These are phyloP conservation scores for Ammodytes marinus DNA, from an alignment of 2,113 vertebrate species.

Conservation along the genomic window DNA sequence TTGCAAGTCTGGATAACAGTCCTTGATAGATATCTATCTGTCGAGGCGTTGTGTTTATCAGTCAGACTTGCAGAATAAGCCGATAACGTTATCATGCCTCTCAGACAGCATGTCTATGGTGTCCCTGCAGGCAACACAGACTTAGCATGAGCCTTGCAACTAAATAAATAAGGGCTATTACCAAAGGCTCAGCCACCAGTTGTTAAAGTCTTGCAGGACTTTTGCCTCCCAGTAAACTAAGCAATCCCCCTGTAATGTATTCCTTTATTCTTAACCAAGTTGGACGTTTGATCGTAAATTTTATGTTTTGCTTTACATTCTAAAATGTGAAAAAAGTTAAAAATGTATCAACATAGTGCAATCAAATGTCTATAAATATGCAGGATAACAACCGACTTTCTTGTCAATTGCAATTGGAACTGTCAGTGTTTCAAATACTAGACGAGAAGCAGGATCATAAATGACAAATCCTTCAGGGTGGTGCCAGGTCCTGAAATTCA, in stretches of 20 bases:
- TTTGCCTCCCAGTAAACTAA: not conserved
- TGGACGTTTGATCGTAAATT: not conserved
- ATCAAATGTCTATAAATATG: not conserved
- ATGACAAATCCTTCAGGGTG: slow-evolving; percentile 6
- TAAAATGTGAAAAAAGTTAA: not conserved
- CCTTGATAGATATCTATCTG: slow-evolving; percentile 37
- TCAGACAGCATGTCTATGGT: no score
- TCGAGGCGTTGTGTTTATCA: slow-evolving; percentile 22
- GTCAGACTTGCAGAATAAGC: not conserved
- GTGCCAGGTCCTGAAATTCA: slow-evolving; percentile 5
- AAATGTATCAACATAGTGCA: not conserved
- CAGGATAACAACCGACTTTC: slow-evolving; percentile 34
- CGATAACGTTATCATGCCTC: no score
- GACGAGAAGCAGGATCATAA: slow-evolving; percentile 59
- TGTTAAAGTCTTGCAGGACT: not conserved
- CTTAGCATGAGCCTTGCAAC: not conserved
- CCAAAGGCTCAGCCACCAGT: not conserved
- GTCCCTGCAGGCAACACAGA: not conserved
- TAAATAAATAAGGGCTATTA: slow-evolving; percentile 18
- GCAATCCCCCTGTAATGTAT: not conserved
- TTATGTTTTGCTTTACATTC: not conserved
- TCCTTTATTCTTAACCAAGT: not conserved
- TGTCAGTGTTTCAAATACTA: slow-evolving; percentile 4
- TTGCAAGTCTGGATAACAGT: slow-evolving; percentile 33
- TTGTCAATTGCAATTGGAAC: slow-evolving; percentile 50